Conservation (phyloP, 2,888 invertebrate genomes). For the Cremastinae sp. region DNA sequence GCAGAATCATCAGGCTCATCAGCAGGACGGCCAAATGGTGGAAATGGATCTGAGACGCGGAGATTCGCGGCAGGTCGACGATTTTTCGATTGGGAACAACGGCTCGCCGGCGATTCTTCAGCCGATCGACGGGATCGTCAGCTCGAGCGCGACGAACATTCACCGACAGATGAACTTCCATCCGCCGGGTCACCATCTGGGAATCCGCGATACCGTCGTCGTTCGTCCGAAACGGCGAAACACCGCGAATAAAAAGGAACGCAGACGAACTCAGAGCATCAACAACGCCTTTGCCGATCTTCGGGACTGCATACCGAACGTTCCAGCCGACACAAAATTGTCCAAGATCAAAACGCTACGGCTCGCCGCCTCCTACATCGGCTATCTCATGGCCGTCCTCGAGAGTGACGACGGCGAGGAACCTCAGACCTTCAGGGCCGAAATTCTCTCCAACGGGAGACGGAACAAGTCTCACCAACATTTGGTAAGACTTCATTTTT, state of each 20-base stretch:
- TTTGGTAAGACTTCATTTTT: slow-evolving; percentile 66
- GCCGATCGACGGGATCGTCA: slow-evolving; percentile 69
- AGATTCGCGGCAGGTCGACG: slow-evolving; percentile 48
- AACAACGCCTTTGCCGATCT: slow-evolving; percentile 97
- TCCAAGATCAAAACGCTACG: slow-evolving; percentile 98
- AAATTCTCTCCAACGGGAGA: slow-evolving; percentile 82
- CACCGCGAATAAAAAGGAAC: slow-evolving; percentile 97
- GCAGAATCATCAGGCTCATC: slow-evolving; percentile 59
- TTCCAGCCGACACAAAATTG: slow-evolving; percentile 96
- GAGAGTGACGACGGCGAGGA: slow-evolving; percentile 91
- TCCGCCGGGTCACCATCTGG: slow-evolving; percentile 64
- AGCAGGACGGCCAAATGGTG: slow-evolving; percentile 58
- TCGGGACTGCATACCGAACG: slow-evolving; percentile 96
- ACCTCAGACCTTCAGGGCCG: slow-evolving; percentile 92
- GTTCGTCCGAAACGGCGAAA: slow-evolving; percentile 86
- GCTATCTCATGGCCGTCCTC: slow-evolving; percentile 94
- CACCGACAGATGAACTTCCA: slow-evolving; percentile 70
- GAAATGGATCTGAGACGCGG: slow-evolving; percentile 38
- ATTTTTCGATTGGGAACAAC: slow-evolving; percentile 33
- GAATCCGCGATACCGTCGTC: slow-evolving; percentile 62
- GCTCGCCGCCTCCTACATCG: slow-evolving; percentile 95
- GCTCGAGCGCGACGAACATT: slow-evolving; percentile 79
- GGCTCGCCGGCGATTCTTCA: slow-evolving; percentile 53
- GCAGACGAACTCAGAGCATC: slow-evolving; percentile 95
- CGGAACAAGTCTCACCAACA: slow-evolving; percentile 73